Evolutionary conservation across 2,888 invertebrate genomes (phyloP).

Genomic region (Escarpia spicata): DNA sequence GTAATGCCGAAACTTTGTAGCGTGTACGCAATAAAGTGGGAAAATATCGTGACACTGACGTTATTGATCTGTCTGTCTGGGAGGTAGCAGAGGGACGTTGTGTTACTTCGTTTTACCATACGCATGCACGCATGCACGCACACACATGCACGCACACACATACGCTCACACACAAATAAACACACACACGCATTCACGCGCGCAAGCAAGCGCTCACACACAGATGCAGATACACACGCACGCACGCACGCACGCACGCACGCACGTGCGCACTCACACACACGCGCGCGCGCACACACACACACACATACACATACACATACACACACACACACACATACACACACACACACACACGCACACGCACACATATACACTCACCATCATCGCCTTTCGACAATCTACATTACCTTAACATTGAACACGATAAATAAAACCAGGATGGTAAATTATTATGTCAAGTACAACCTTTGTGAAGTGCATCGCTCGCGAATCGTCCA

Average conservation of each 20-base stretch:
- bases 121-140: background rate
- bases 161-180: no score
- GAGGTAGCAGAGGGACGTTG: background rate
- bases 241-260: background rate
- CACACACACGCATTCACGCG: background rate
- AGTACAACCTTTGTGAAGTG: no score
- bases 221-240: background rate
- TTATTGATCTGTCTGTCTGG: background rate
- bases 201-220: background rate
- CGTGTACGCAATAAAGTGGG: background rate
- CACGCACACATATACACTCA: no score
- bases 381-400: no score
- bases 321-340: no score
- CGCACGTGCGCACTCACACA: background rate
- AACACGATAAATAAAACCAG: no score
- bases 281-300: background rate
- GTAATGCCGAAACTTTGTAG: background rate
- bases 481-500: no score
- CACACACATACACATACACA: no score
- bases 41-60: background rate
- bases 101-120: background rate
- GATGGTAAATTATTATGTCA: no score
- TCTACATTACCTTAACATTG: no score
- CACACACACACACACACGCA: no score
- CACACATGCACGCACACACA: background rate